phyloP scores from a whole-genome alignment of 2,888 invertebrate genomes.

The Steinernema scapterisci region DNA sequence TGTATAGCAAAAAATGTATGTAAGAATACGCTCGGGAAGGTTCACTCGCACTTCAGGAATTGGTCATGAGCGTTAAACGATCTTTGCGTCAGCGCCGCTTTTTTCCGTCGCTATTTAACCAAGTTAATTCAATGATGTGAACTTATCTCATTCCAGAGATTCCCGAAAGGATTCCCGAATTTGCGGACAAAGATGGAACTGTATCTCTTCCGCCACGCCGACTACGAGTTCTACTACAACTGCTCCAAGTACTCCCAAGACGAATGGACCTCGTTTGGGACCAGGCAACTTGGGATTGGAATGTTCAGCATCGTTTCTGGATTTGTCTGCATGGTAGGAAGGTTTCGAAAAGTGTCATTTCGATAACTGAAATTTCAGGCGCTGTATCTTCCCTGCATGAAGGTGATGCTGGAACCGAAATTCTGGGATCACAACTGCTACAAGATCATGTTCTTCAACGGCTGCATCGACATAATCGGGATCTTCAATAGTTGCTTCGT shows the following conservation, averaged over 20 bases:
- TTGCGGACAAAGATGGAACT: constrained; percentile 19
- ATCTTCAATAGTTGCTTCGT: constrained; percentile 35
- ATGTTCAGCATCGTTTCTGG: not conserved
- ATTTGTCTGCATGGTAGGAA: not conserved
- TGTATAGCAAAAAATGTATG: too few species aligned
- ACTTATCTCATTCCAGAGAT: too few species aligned
- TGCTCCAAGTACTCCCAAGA: constrained; percentile 1
- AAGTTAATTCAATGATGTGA: too few species aligned
- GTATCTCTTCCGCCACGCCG: not conserved
- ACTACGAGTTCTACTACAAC: constrained; percentile 9
- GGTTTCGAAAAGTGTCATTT: not conserved
- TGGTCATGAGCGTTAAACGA: too few species aligned
- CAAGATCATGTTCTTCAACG: constrained; percentile 44
- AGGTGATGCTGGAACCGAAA: not conserved
- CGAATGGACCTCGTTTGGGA: constrained; percentile 5
- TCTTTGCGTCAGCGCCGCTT: too few species aligned
- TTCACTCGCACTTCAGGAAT: too few species aligned
- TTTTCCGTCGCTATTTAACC: too few species aligned
- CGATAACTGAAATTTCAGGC: not conserved
- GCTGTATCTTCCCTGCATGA: not conserved
- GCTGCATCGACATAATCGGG: constrained; percentile 34
- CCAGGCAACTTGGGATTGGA: not conserved
- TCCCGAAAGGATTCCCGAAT: too few species aligned
- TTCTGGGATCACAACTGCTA: constrained; percentile 29
- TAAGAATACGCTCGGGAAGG: too few species aligned